A percentile compares a stretch with the other conserved stretches of the same genome.
These are phyloP conservation scores for Mongoloraphidia duomilia DNA, from an alignment of 2,888 invertebrate genomes.

Conservation along the genomic window DNA sequence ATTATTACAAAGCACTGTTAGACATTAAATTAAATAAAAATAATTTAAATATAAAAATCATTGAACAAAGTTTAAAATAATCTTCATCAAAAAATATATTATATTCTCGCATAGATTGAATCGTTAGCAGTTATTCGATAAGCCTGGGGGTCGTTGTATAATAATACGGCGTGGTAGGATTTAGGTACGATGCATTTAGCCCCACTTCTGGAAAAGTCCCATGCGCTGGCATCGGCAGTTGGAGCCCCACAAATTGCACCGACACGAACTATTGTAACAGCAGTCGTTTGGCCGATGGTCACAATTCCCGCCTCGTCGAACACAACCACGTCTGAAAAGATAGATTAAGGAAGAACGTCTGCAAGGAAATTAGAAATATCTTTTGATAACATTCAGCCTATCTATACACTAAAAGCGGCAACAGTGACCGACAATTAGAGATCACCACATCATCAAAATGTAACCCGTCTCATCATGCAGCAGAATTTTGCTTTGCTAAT, in stretches of 20 bases:
- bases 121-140: too few relatives aligned
- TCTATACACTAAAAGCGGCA: slow-evolving; percentile 7
- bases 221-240: slow-evolving; percentile 79
- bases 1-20: too few relatives aligned
- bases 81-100: too few relatives aligned
- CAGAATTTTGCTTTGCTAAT: not conserved
- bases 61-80: too few relatives aligned
- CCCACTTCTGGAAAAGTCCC: slow-evolving; percentile 82
- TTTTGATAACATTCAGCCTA: slow-evolving; percentile 22
- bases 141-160: slow-evolving; percentile 22
- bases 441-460: not conserved
- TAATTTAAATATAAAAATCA: too few relatives aligned
- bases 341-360: slow-evolving; percentile 72
- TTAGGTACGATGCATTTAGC: slow-evolving; percentile 35
- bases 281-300: slow-evolving; percentile 75
- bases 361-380: slow-evolving; percentile 43
- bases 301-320: slow-evolving; percentile 68
- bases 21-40: too few relatives aligned
- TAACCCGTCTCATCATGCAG: not conserved
- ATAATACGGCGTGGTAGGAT: slow-evolving; percentile 28
- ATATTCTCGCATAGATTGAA: too few relatives aligned
- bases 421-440: not conserved
- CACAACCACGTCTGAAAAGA: slow-evolving; percentile 74
- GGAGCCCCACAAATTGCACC: slow-evolving; percentile 80
- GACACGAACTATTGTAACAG: slow-evolving; percentile 72